A percentile compares a stretch with the other conserved stretches of the same genome.
Evolutionary conservation across 2,888 invertebrate genomes (phyloP).

Genomic region (Sycophila texana): DNA sequence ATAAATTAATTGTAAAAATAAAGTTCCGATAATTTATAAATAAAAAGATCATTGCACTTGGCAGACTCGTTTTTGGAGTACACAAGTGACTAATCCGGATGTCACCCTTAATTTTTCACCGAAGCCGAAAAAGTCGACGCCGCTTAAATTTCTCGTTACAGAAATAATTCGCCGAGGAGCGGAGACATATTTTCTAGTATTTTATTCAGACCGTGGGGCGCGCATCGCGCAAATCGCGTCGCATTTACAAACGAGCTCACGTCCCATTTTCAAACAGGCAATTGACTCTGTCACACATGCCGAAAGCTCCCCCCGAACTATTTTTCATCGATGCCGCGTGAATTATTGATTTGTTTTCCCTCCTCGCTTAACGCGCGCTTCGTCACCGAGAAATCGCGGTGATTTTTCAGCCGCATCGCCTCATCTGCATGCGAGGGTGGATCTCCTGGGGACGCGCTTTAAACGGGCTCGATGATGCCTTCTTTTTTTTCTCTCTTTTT

Average conservation of each 20-base stretch:
- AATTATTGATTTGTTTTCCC: slow-evolving; percentile 53
- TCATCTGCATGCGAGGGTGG: slow-evolving; percentile 50
- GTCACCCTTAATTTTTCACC: no score
- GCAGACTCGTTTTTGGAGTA: no score
- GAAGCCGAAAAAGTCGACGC: no score
- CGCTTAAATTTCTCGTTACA: background rate
- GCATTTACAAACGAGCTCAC: slow-evolving; percentile 34
- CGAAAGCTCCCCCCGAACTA: background rate
- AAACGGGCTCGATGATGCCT: slow-evolving; percentile 45
- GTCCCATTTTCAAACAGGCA: slow-evolving; percentile 20
- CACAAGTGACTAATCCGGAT: no score
- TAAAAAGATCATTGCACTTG: no score
- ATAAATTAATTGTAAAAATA: no score
- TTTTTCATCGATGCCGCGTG: slow-evolving; percentile 45
- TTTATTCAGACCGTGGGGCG: slow-evolving; percentile 31
- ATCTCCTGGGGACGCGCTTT: slow-evolving; percentile 39
- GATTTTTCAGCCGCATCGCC: slow-evolving; percentile 50
- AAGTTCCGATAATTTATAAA: no score
- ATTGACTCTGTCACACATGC: slow-evolving; percentile 38
- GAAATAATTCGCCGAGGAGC: background rate
- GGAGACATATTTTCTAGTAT: slow-evolving; percentile 20
- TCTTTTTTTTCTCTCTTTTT: slow-evolving; percentile 9
- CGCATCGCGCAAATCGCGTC: background rate
- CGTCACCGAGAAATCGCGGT: slow-evolving; percentile 41
- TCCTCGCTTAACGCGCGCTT: background rate